Conservation (phyloP, 2,113 vertebrate species). For the Alosa alosa region DNA sequence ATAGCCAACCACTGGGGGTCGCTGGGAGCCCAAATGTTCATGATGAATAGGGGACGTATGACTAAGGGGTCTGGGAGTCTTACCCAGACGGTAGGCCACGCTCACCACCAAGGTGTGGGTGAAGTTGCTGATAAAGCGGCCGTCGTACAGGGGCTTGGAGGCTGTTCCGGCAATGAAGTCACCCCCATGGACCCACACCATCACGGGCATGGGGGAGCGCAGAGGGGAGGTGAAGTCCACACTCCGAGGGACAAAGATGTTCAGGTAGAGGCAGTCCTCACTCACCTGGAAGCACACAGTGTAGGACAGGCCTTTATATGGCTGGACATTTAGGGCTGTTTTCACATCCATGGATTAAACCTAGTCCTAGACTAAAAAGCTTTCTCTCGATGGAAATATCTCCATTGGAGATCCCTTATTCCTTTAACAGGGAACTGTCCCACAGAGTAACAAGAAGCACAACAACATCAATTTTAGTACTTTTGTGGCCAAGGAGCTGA, state of each 20-base stretch:
- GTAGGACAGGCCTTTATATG: neutral
- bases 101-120: constrained; percentile 69
- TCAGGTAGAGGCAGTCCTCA: constrained; percentile 76
- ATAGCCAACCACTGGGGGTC: too few species aligned
- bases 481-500: too few species aligned
- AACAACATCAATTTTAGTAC: too few species aligned
- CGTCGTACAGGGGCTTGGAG: constrained; percentile 74
- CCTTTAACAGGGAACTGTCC: too few species aligned
- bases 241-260: constrained; percentile 68
- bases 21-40: too few species aligned
- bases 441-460: too few species aligned
- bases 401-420: too few species aligned
- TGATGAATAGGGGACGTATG: neutral
- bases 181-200: constrained; percentile 78
- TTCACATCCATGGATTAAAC: too few species aligned
- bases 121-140: constrained; percentile 74
- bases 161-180: constrained; percentile 73
- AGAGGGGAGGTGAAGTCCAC: constrained; percentile 57
- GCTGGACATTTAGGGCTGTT: too few species aligned
- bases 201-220: constrained; percentile 60
- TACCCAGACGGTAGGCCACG: constrained; percentile 73
- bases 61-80: constrained; percentile 11
- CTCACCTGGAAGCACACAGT: constrained; percentile 60
- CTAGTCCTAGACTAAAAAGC: too few species aligned
- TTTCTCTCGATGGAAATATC: too few species aligned